Evolutionary conservation across 2,888 invertebrate genomes (phyloP), one percentile per base, ranked within the genome.

Genomic region (Spodoptera littoralis): DNA sequence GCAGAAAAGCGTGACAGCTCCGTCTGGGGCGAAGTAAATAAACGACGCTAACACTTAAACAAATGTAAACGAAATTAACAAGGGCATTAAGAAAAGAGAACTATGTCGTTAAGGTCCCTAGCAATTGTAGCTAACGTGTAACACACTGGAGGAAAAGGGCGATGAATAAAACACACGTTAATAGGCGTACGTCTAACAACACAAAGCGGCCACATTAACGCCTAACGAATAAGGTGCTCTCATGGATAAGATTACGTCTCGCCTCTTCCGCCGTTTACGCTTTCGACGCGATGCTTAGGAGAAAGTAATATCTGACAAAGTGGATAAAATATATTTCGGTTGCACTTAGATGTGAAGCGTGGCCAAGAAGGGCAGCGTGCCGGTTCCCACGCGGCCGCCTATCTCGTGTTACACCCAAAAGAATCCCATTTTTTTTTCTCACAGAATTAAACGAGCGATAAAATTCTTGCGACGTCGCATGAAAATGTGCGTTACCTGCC

Each of bases 401-500:
- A 88, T 92, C 90, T 93, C 90, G 76, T 85, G 90, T 94, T 92
- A 93, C 93, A 86, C 86, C 85, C 83, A 89, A 90, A 89, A 89
- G 91, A 91, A 91, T 88, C 89, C 90, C 90, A 90, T 88, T 93
- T 93, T 91, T 27, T 92, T 92, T 92, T 91, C 91, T 90, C 88
- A 90, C 89, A 90, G 91, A 94, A 94, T 94, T 94, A 94, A 94
- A 92, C 92, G 91, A 87, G 90, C 92, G 94, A 94, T 94, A 94
- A 94, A 93, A 94, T 94, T 94, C 94, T 91, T 90, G 92, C 91
- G 92, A 92, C 93, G 94, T 94, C 93, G 91, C 94, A 92, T 93
- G 93, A 93, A 94, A 94, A 94, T 94, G 93, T 94, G 92, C 93
- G 93, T 93, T 92, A 94, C 94, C 93, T 93, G 94, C 89, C 94